phyloP scores from a whole-genome alignment of 2,797 vertebrate species.

The Poeciliopsis paucimaculata region DNA sequence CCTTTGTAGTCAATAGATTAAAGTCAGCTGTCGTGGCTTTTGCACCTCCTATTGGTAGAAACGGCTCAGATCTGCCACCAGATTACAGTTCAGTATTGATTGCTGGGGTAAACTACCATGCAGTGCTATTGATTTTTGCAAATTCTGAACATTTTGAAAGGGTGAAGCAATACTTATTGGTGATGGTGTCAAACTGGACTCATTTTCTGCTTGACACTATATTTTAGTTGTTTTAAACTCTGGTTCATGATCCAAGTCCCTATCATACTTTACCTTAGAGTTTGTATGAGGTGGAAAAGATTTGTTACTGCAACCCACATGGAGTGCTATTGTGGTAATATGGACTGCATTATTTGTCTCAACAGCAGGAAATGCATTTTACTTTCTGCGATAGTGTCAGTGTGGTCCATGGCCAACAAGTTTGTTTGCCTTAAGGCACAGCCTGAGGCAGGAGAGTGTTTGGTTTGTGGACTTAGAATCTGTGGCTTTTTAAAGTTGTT shows the following conservation, averaged over 20 bases:
- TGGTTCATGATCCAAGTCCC: not conserved
- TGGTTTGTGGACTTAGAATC: not conserved
- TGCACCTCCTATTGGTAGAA: constrained; percentile 4
- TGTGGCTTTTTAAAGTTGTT: not conserved
- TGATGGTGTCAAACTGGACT: not conserved
- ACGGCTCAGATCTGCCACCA: not conserved
- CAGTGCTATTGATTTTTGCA: not conserved
- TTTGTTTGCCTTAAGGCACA: constrained; percentile 3
- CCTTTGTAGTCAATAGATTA: not conserved
- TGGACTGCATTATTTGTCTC: not conserved
- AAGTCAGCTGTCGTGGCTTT: not conserved
- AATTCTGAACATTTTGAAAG: constrained; percentile 2
- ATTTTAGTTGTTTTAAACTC: not conserved
- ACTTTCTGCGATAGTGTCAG: not conserved
- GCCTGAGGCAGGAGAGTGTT: not conserved
- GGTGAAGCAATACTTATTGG: not conserved
- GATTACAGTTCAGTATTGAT: constrained; percentile 6
- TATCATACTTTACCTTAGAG: not conserved
- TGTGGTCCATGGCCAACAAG: constrained; percentile 1
- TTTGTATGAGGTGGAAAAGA: not conserved
- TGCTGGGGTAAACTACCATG: not conserved
- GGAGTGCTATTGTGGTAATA: not conserved
- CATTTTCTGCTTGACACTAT: not conserved
- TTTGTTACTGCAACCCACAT: no score
- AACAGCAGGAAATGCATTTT: not conserved